Evolutionary conservation across 1,140 invertebrate species (phyloP).

Genomic region (Alviniconcha marisindica): DNA sequence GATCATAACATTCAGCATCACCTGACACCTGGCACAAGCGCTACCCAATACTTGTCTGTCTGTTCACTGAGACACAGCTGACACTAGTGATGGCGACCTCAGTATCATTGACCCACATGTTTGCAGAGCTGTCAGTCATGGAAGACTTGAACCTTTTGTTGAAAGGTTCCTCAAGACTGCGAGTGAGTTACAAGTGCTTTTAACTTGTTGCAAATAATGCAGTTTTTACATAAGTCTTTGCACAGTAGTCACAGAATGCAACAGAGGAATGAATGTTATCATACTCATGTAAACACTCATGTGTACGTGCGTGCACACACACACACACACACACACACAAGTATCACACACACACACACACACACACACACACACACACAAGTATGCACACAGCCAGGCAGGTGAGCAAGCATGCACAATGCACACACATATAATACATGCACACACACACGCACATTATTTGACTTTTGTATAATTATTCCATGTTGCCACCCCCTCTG

Average conservation of each 20-base stretch:
- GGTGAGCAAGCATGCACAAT: too few species aligned
- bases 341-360: background rate
- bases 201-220: background rate
- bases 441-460: too few species aligned
- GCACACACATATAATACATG: too few species aligned
- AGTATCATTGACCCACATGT: conserved; percentile 44
- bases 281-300: background rate
- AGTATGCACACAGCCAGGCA: background rate
- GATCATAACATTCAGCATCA: background rate
- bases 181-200: conserved; percentile 44
- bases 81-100: background rate
- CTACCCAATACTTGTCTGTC: background rate
- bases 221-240: background rate
- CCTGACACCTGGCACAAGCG: too few species aligned
- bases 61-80: background rate
- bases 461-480: too few species aligned
- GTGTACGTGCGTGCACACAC: background rate
- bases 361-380: background rate
- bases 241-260: background rate
- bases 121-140: conserved; percentile 55
- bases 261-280: background rate
- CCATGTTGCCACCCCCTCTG: too few species aligned
- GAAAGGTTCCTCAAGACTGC: conserved; percentile 59
- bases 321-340: background rate
- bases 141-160: conserved; percentile 57